phyloP scores from a whole-genome alignment of 2,797 vertebrate genomes.

The Poecilia gillii region DNA sequence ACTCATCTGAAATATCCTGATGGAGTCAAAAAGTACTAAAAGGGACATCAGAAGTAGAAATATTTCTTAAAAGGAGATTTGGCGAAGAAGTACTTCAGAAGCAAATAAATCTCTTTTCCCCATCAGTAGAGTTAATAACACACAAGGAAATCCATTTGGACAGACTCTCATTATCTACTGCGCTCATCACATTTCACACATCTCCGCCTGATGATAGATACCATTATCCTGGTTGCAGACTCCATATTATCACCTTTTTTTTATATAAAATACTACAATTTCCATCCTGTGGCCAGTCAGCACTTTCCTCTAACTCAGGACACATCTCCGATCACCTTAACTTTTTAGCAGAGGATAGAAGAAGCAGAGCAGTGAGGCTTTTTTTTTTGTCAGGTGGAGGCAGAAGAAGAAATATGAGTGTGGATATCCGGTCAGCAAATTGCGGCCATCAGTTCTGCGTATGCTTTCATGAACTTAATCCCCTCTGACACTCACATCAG shows the following conservation, averaged over 20 bases:
- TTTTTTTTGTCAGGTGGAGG: conserved; percentile 31
- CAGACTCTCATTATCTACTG: conserved; percentile 22
- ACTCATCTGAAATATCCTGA: background rate
- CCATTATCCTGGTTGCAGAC: conserved; percentile 16
- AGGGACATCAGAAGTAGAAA: background rate
- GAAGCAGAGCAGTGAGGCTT: conserved; percentile 5
- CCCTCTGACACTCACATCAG: conserved; percentile 42
- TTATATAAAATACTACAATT: conserved; percentile 12
- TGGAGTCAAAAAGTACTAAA: background rate
- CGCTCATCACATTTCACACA: conserved; percentile 30
- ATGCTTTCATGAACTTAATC: conserved; percentile 71
- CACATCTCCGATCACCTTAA: conserved; percentile 48
- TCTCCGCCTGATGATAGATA: conserved; percentile 16
- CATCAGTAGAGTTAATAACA: conserved; percentile 2
- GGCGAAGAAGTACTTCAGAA: background rate
- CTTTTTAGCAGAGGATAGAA: conserved; percentile 32
- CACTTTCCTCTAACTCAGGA: conserved; percentile 44
- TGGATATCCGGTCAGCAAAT: conserved; percentile 72
- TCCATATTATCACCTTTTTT: conserved; percentile 31
- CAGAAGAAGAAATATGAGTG: conserved; percentile 42
- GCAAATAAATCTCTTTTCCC: background rate
- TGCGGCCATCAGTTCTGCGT: conserved; percentile 69
- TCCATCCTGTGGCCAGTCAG: conserved; percentile 16
- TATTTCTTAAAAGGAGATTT: background rate
- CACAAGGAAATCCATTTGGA: conserved; percentile 23